Evolutionary conservation across 2,888 invertebrate genomes (phyloP).

Genomic region (Parthenolecanium corni): DNA sequence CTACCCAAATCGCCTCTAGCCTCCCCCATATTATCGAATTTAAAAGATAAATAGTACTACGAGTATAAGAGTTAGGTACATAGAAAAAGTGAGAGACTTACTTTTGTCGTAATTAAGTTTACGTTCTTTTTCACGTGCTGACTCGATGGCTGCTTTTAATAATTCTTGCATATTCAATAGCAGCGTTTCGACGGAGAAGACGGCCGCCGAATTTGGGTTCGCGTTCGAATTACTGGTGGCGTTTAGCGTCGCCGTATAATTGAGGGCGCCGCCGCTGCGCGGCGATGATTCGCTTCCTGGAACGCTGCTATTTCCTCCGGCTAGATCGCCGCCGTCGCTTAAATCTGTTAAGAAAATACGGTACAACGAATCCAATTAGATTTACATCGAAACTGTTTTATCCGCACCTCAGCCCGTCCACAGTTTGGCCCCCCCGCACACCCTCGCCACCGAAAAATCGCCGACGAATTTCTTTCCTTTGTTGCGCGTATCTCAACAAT

Average conservation of each 20-base stretch:
- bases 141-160: constrained; percentile 93
- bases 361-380: background rate
- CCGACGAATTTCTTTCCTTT: no score
- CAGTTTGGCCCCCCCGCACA: no score
- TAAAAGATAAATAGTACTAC: no score
- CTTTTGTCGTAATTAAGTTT: constrained; percentile 96
- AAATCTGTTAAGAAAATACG: constrained; percentile 47
- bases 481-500: no score
- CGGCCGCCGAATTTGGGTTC: constrained; percentile 39
- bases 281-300: constrained; percentile 43
- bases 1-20: no score
- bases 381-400: background rate
- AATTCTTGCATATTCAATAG: constrained; percentile 91
- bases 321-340: constrained; percentile 45
- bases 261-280: constrained; percentile 39
- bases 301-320: constrained; percentile 31
- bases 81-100: no score
- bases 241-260: constrained; percentile 45
- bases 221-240: constrained; percentile 18
- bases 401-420: no score
- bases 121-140: constrained; percentile 88
- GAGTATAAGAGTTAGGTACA: no score
- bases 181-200: constrained; percentile 83
- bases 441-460: no score
- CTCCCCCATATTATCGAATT: no score